Percentiles rank a stretch among this genome's conserved stretches.
These are phyloP conservation scores for Forbesichthys agassizii DNA, from an alignment of 2,113 vertebrate genomes.

Conservation along the genomic window DNA sequence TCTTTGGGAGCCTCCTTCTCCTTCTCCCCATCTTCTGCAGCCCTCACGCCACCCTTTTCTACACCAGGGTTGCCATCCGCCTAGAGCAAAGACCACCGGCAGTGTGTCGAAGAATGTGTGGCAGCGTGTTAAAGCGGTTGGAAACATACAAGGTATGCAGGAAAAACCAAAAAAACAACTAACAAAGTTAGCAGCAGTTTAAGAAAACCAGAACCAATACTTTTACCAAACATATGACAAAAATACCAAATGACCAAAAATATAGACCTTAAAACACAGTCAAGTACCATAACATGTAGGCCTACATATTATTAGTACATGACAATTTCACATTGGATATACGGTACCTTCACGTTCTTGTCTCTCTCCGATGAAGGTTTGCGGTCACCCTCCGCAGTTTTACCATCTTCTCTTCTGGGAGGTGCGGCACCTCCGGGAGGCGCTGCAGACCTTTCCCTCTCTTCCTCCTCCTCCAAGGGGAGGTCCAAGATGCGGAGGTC, in stretches of 20 bases:
- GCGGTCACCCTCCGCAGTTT: constrained; percentile 39
- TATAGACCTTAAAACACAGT: neutral
- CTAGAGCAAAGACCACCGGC: constrained; percentile 29
- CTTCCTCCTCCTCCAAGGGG: constrained; percentile 80
- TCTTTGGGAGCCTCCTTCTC: constrained; percentile 75
- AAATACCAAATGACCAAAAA: too few species aligned
- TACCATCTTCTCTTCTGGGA: constrained; percentile 66
- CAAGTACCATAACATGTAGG: neutral
- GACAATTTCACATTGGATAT: neutral
- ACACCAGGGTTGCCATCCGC: constrained; percentile 63
- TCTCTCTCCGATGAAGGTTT: constrained; percentile 67
- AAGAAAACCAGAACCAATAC: neutral
- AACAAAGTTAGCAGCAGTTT: neutral
- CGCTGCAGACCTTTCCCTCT: constrained; percentile 55
- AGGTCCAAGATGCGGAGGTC: constrained; percentile 89
- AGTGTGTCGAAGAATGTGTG: constrained; percentile 10
- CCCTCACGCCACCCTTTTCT: constrained; percentile 58
- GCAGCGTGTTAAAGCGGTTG: too few species aligned
- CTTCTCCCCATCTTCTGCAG: constrained; percentile 43
- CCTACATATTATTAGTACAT: neutral
- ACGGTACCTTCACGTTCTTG: constrained; percentile 60
- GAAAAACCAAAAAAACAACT: too few species aligned
- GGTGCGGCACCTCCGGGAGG: constrained; percentile 43
- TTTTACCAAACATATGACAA: too few species aligned
- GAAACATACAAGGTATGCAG: too few species aligned